These are phyloP conservation scores for Hippopotamyrus pictus DNA, from an alignment of 2,797 vertebrate genomes.

Conservation along the genomic window DNA sequence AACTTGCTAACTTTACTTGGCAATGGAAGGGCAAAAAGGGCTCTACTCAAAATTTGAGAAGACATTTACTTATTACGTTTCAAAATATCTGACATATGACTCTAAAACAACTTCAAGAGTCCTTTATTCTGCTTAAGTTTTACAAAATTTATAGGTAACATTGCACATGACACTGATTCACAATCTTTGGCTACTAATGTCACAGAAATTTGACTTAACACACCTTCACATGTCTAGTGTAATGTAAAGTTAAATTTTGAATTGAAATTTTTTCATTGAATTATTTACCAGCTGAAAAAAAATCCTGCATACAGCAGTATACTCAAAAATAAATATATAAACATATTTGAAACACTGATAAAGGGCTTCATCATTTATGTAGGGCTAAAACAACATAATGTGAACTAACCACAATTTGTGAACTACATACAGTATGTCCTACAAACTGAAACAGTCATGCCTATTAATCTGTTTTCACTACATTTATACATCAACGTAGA, in stretches of 20 bases:
- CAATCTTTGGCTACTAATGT: background rate
- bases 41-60: background rate
- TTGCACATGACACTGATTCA: background rate
- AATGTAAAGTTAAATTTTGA: background rate
- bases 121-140: background rate
- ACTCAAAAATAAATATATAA: background rate
- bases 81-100: background rate
- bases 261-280: background rate
- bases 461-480: background rate
- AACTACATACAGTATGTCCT: background rate
- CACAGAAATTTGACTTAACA: background rate
- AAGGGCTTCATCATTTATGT: background rate
- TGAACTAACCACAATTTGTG: background rate
- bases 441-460: background rate
- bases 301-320: background rate
- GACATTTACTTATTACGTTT: background rate
- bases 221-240: background rate
- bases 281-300: background rate
- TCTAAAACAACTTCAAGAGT: background rate
- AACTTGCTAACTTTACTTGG: background rate
- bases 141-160: background rate
- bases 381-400: background rate
- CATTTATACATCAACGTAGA: background rate
- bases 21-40: background rate
- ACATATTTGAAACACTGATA: background rate